Conservation (phyloP, 2,888 invertebrate genomes). For the Lordiphosa fenestrarum region DNA sequence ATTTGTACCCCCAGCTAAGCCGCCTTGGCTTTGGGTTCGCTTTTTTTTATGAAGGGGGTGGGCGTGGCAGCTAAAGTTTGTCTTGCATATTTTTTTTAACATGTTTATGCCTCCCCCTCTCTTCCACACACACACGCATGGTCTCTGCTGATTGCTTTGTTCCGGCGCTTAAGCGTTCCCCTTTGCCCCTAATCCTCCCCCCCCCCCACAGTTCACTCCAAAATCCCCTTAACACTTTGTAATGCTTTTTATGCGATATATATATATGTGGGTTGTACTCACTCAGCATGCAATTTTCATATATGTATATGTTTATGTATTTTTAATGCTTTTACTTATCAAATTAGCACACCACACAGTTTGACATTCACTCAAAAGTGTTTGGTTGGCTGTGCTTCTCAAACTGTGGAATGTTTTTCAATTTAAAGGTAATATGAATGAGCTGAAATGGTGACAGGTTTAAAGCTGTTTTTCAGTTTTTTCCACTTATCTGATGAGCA, state of each 20-base stretch:
- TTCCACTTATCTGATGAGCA: no score
- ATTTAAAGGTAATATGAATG: no score
- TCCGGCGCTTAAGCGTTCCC: constrained; percentile 64
- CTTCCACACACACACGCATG: constrained; percentile 44
- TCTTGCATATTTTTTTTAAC: constrained; percentile 33
- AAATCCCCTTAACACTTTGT: constrained; percentile 23
- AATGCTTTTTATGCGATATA: constrained; percentile 24
- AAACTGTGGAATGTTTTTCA: constrained; percentile 17
- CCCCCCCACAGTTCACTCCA: constrained; percentile 18
- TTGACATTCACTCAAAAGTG: not conserved
- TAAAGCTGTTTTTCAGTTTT: no score
- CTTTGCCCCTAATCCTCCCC: constrained; percentile 26
- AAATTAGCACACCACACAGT: constrained; percentile 18
- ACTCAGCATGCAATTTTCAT: constrained; percentile 23
- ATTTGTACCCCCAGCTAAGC: constrained; percentile 54
- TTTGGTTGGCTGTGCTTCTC: not conserved
- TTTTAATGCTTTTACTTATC: constrained; percentile 12
- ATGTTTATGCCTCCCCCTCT: constrained; percentile 44
- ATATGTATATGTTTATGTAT: constrained; percentile 12
- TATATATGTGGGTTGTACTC: constrained; percentile 4
- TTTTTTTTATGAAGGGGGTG: constrained; percentile 40
- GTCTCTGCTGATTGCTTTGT: constrained; percentile 64
- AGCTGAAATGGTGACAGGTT: no score
- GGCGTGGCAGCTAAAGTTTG: constrained; percentile 45
- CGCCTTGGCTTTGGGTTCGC: constrained; percentile 40